phyloP scores from a whole-genome alignment of 2,113 vertebrate species.

The Amblyornis subalaris region DNA sequence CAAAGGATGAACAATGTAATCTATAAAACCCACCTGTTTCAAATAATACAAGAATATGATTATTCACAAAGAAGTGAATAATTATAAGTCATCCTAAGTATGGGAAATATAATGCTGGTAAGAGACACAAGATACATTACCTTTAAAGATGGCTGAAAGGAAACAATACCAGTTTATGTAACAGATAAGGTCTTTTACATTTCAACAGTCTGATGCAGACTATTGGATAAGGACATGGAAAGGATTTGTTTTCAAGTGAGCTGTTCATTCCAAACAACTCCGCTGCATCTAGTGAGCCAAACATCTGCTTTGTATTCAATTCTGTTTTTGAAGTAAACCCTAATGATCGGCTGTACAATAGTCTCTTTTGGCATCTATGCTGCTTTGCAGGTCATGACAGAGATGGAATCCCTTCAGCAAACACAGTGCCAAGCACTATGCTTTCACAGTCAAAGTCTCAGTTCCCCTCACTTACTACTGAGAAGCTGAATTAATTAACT shows the following conservation, averaged over 20 bases:
- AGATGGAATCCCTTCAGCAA: not conserved
- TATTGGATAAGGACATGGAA: not conserved
- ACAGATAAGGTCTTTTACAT: not conserved
- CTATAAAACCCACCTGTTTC: constrained; percentile 94
- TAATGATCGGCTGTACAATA: not conserved
- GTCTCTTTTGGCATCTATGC: not conserved
- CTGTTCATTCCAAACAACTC: not conserved
- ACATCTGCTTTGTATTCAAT: not conserved
- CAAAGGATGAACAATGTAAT: constrained; percentile 97
- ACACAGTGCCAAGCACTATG: not conserved
- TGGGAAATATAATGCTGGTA: not conserved
- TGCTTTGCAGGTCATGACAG: not conserved
- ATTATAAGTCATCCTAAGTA: not conserved
- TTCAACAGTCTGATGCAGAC: not conserved
- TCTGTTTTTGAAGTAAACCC: not conserved
- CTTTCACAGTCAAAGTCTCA: not conserved
- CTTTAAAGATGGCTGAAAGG: not conserved
- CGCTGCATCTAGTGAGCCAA: not conserved
- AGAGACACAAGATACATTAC: not conserved
- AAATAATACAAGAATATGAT: not conserved
- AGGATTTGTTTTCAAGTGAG: not conserved
- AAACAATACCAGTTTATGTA: not conserved
- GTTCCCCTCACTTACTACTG: not conserved
- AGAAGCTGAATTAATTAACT: not conserved
- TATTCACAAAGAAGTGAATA: not conserved